Base-by-base conservation (phyloP, 2,797 vertebrate genomes). In the Lycodopsis pacificus region DNA sequence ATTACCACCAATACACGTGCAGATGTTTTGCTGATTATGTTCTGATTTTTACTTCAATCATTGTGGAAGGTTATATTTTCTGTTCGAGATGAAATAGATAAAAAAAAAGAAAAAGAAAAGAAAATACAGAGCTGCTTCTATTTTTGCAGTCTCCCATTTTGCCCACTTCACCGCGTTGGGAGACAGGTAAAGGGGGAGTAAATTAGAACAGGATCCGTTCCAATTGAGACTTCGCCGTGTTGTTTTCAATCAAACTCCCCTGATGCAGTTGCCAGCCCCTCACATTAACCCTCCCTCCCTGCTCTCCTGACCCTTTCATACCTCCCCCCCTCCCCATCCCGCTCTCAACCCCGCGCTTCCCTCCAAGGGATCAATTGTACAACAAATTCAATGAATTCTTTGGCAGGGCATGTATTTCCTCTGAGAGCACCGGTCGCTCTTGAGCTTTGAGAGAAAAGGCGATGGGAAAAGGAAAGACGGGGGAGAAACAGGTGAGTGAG, bases 321-420 rank as follows among this genome's bases (percentile, higher is more conserved):
- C 73, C 76, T 30, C 30, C 30, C 72, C 58, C 36, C 27, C 63
- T 46, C 36, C 22, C 27, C 79, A 73, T 61, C 73, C 80, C 67
- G 22, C 82, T 82, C 77, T 76, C 80, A 73, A 73, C 77, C 77
- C 76, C 64, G 82, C n/a, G 78, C 82, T 77, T 58, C 69, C 84
- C 91, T 91, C 90, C 65, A 10, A 88, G 92, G 90, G 89, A 93
- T 92, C 87, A 93, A 89, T 90, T 85, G 88, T 89, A 91, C 89
- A 87, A 91, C 89, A 93, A 92, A 93, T 93, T 90, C 91, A 91
- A 93, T 93, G 91, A 95, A 92, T 93, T 92, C 86, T 87, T 82
- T 86, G 88, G 85, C 91, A 54, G 92, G 64, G 65, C 69, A 67
- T 84, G 90, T 80, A 93, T 94, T 94, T 94, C 94, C 91, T 93